Conservation (phyloP, 2,888 invertebrate species). For the Parnassius orleans region DNA sequence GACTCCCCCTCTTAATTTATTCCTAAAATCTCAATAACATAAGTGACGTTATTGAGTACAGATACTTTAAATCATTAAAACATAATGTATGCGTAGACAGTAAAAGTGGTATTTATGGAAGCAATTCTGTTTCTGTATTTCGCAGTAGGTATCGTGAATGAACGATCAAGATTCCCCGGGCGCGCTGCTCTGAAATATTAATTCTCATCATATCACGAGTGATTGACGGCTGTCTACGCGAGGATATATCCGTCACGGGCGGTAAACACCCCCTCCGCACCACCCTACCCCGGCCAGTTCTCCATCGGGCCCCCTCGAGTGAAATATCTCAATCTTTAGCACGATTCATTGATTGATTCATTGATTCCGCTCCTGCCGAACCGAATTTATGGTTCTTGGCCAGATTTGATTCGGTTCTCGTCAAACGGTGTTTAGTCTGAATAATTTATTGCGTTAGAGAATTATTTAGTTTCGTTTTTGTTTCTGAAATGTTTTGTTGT, state of each 20-base stretch:
- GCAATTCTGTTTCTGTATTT: not conserved
- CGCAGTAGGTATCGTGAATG: not conserved
- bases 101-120: too few species aligned
- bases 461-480: constrained; percentile 17
- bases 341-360: constrained; percentile 78
- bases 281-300: constrained; percentile 33
- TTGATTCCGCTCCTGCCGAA: constrained; percentile 50
- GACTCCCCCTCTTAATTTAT: too few species aligned
- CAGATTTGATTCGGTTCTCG: constrained; percentile 38
- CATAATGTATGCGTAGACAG: too few species aligned
- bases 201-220: constrained; percentile 74
- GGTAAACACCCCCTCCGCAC: constrained; percentile 56
- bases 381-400: constrained; percentile 34
- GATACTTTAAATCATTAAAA: too few species aligned
- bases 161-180: constrained; percentile 35
- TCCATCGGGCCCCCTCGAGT: constrained; percentile 43
- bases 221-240: constrained; percentile 77
- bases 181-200: constrained; percentile 64
- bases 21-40: too few species aligned
- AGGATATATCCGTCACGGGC: constrained; percentile 76
- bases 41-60: too few species aligned
- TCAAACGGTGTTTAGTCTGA: constrained; percentile 21
- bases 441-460: constrained; percentile 22
- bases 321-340: constrained; percentile 79
- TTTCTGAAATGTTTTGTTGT: constrained; percentile 3